Conservation (phyloP, 2,888 invertebrate species). For the Diachrysia chrysitis region DNA sequence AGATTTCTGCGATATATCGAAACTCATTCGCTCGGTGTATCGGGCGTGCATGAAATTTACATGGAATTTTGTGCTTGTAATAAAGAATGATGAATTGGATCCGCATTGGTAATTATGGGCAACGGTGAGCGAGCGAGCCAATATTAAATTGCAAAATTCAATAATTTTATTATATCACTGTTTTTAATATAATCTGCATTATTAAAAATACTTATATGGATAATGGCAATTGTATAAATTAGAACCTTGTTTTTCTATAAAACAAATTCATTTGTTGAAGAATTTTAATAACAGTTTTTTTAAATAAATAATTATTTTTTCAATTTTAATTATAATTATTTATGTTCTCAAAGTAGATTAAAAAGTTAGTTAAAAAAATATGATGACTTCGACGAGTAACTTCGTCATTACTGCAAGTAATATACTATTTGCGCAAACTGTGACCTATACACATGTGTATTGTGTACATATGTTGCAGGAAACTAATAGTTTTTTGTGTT, state of each 20-base stretch:
- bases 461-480: constrained; percentile 56
- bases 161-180: constrained; percentile 82
- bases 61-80: constrained; percentile 88
- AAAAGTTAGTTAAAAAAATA: too few species aligned
- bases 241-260: too few species aligned
- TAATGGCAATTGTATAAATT: not conserved
- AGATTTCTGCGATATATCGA: constrained; percentile 82
- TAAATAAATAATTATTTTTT: too few species aligned
- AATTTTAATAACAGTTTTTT: too few species aligned
- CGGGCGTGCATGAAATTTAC: constrained; percentile 85
- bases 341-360: too few species aligned
- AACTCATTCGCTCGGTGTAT: constrained; percentile 79
- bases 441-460: constrained; percentile 27
- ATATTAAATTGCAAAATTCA: constrained; percentile 86
- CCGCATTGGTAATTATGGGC: constrained; percentile 87
- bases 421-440: constrained; percentile 20
- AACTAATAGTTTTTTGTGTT: constrained; percentile 83
- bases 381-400: not conserved
- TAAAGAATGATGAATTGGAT: constrained; percentile 89
- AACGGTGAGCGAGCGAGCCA: constrained; percentile 80
- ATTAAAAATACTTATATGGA: not conserved
- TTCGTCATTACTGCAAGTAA: not conserved
- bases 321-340: too few species aligned
- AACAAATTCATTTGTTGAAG: too few species aligned
- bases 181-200: constrained; percentile 55